Conservation (phyloP, 2,888 invertebrate genomes). For the Blera fallax region DNA sequence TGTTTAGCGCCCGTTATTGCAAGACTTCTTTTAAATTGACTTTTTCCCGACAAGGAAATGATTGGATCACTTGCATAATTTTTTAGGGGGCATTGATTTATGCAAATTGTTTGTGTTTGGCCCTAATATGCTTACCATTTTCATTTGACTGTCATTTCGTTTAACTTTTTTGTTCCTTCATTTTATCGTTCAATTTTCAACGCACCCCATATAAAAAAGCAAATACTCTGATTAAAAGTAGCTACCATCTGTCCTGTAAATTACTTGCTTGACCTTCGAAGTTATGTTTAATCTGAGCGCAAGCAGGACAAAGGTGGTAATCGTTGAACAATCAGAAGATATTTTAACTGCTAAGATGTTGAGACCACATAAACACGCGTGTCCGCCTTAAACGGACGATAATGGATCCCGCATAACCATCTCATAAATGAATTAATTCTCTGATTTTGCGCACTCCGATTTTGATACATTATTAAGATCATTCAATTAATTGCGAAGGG, state of each 20-base stretch:
- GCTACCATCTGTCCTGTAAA: slow-evolving; percentile 57
- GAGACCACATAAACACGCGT: slow-evolving; percentile 54
- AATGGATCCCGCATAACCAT: slow-evolving; percentile 69
- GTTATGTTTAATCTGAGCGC: slow-evolving; percentile 54
- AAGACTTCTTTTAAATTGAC: not conserved
- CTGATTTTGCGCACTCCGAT: slow-evolving; percentile 59
- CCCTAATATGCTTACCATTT: not conserved
- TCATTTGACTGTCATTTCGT: not conserved
- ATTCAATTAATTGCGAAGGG: slow-evolving; percentile 66
- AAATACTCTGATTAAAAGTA: slow-evolving; percentile 29
- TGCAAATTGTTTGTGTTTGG: slow-evolving; percentile 19
- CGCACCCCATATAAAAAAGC: not conserved
- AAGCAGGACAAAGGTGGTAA: slow-evolving; percentile 28
- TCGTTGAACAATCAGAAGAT: slow-evolving; percentile 48
- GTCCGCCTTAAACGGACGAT: slow-evolving; percentile 64
- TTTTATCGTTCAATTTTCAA: not conserved
- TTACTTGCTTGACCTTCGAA: slow-evolving; percentile 56
- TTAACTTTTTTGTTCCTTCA: not conserved
- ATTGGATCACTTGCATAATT: slow-evolving; percentile 2
- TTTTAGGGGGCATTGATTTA: slow-evolving; percentile 28
- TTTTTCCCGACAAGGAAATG: not conserved
- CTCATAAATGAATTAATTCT: slow-evolving; percentile 64
- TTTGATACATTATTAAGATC: slow-evolving; percentile 69
- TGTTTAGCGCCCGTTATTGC: slow-evolving; percentile 63
- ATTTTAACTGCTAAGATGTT: slow-evolving; percentile 50